These are phyloP conservation scores for Tribolium castaneum DNA, from an alignment of 1,140 invertebrate species.

Conservation along the genomic window DNA sequence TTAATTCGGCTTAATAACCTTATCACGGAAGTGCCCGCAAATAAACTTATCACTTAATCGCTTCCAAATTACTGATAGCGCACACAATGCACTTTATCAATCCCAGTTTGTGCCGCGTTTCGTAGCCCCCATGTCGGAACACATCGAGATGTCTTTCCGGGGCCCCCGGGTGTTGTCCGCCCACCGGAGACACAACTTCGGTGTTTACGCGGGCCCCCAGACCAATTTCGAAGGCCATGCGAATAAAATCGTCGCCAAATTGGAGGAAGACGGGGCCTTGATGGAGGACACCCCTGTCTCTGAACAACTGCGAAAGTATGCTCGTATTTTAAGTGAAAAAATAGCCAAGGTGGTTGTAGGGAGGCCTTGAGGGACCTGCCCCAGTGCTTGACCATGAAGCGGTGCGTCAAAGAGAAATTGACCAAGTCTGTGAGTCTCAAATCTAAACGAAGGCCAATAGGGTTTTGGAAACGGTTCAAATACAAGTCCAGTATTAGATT, in stretches of 20 bases:
- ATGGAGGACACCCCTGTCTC: slow-evolving; percentile 71
- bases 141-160: not conserved
- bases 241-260: slow-evolving; percentile 69
- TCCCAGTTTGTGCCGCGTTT: not conserved
- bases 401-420: slow-evolving; percentile 71
- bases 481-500: slow-evolving; percentile 66
- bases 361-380: slow-evolving; percentile 72
- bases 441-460: slow-evolving; percentile 66
- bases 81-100: not conserved
- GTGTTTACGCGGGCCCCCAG: not conserved
- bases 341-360: slow-evolving; percentile 60
- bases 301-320: slow-evolving; percentile 69
- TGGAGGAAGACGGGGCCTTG: slow-evolving; percentile 69
- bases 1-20: not conserved
- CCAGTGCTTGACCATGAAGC: slow-evolving; percentile 73
- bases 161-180: not conserved
- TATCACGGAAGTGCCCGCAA: not conserved
- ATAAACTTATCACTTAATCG: not conserved
- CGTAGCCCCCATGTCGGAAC: not conserved
- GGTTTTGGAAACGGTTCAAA: slow-evolving; percentile 68
- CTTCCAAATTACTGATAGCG: not conserved
- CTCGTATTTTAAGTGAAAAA: not conserved
- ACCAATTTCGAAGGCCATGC: slow-evolving; percentile 61
- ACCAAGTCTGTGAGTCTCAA: slow-evolving; percentile 68
- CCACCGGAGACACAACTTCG: not conserved